Conservation (phyloP, 2,888 invertebrate genomes). For the Stegana nigrithorax region DNA sequence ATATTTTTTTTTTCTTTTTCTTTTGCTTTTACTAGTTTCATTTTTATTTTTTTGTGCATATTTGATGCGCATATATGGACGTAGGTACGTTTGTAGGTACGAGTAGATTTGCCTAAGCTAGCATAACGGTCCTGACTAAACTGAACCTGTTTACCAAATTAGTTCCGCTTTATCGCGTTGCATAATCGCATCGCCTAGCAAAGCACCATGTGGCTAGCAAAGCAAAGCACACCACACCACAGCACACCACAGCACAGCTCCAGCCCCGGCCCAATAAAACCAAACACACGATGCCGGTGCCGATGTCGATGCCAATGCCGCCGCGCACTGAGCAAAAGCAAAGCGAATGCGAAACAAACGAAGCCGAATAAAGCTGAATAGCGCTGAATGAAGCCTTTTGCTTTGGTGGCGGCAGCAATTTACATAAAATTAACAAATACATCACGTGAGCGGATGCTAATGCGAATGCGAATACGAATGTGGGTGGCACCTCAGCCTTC, state of each 20-base stretch:
- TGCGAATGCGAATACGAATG: too few species aligned
- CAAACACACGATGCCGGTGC: neutral
- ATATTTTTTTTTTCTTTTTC: too few species aligned
- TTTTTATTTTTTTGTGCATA: too few species aligned
- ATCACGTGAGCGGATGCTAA: conserved; percentile 33
- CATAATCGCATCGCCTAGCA: conserved; percentile 32
- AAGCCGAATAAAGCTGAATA: neutral
- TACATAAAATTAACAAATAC: conserved; percentile 53
- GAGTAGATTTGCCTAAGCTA: too few species aligned
- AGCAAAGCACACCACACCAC: neutral
- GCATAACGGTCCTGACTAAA: too few species aligned
- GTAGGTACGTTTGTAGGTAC: too few species aligned
- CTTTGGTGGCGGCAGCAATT: conserved; percentile 29
- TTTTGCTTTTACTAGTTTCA: too few species aligned
- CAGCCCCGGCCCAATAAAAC: neutral
- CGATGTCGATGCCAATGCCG: conserved; percentile 14
- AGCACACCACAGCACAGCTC: neutral
- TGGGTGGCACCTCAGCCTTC: too few species aligned
- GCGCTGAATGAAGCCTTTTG: conserved; percentile 14
- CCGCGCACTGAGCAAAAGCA: conserved; percentile 16
- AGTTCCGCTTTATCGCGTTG: conserved; percentile 55
- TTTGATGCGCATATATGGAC: too few species aligned
- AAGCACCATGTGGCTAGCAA: neutral
- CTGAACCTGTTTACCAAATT: conserved; percentile 45
- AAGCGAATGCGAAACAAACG: neutral